These are phyloP conservation scores for Margarornis squamiger DNA, from an alignment of 2,797 vertebrate species.

Conservation along the genomic window DNA sequence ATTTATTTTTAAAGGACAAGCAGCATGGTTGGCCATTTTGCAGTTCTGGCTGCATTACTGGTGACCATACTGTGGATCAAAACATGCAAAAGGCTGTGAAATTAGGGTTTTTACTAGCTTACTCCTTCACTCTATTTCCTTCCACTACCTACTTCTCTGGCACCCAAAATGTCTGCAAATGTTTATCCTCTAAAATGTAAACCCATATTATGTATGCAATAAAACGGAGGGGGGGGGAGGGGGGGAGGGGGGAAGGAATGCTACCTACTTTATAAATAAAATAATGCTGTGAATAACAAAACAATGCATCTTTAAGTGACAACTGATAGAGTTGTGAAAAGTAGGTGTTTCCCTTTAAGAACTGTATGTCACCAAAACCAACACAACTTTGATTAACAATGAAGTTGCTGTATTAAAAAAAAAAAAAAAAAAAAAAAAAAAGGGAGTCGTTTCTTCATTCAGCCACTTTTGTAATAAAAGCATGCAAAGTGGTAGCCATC, in stretches of 20 bases:
- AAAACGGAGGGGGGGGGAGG: background rate
- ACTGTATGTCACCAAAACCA: background rate
- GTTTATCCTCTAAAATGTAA: background rate
- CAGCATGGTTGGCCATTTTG: background rate
- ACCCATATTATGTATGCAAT: background rate
- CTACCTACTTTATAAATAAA: background rate
- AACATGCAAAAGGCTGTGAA: background rate
- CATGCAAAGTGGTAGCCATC: background rate
- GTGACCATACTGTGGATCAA: background rate
- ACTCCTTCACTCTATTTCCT: background rate
- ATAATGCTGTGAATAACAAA: background rate
- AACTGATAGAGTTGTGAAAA: background rate
- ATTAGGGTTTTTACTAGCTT: background rate
- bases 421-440: background rate
- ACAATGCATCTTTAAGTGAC: background rate
- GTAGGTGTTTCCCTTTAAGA: background rate
- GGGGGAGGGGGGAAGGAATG: background rate
- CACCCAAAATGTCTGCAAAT: background rate
- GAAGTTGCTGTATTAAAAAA: background rate
- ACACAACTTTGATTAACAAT: background rate
- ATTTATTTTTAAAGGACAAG: background rate
- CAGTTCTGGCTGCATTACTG: background rate
- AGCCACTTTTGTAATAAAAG: background rate
- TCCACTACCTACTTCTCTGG: background rate
- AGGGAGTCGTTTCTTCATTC: background rate